Evolutionary conservation across 2,888 invertebrate genomes (phyloP), one percentile per base, ranked within the genome.

Genomic region (Scaptomyza tumidula): DNA sequence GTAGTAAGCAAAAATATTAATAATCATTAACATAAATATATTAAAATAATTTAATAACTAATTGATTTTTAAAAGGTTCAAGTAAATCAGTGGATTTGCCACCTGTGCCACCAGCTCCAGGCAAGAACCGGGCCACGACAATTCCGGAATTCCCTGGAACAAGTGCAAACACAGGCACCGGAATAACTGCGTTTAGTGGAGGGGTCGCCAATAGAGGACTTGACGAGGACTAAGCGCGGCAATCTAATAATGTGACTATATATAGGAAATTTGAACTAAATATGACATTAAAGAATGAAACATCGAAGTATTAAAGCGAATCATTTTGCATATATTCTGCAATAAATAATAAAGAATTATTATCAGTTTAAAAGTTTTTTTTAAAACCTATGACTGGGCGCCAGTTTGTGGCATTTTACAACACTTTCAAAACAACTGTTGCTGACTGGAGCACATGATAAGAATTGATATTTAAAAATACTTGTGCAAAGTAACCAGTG

Each of bases 61-160:
- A 63, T 13, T 59, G 6, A 29, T 59, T 37, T 59, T 14, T 44
- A 49, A 27, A n/a, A 84, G 88, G 89, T 70, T 63, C 77, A n/a
- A 80, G 89, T 57, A 88, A 88, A 48, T 88, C 88, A 2, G 86
- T 88, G 0, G 89, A 88, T 58, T 73, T 88, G 59, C 86, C 89
- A 39, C 48, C 82, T 24, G 87, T 88, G 54, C 86, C 86, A 0
- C 71, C 86, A n/a, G 84, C 89, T 24, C 71, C 77, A 13, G 69
- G 68, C 1, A 88, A 74, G 29, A 73, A 75, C 37, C 50, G 70
- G 11, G 56, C 65, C 0, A 59, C 80, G 5, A 75, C 74, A 6
- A 48, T 84, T 11, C 86, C 84, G 3, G 86, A 88, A 54, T 86
- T 86, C 44, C 76, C 82, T 14, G 61, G 56, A 11, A 41, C 54